Base-by-base conservation (phyloP, 2,797 vertebrate species). In the Echiichthys vipera region DNA sequence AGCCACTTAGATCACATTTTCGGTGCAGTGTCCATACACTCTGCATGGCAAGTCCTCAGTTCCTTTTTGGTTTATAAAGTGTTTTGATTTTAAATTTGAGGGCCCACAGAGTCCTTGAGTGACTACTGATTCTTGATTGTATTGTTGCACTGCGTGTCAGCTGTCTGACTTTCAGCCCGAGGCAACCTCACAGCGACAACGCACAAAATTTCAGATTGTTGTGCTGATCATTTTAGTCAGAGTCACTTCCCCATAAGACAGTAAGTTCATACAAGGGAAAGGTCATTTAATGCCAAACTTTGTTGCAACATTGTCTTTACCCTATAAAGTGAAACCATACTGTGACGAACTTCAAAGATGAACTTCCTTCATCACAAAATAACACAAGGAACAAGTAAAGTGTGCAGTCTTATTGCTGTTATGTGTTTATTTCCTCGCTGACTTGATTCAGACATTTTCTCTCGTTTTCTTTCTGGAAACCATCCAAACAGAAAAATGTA, bases 281-380 rank as follows among this genome's bases (percentile, higher is more conserved):
- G 53, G 61, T 66, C 36, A 73, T 67, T 65, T 29, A 7, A 78
- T 69, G 72, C 71, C 47, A 74, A 49, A 81, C 9, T 40, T 34
- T 37, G 25, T 56, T 53, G 11, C 37, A 51, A 63, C 67, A 49
- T 62, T 58, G 22, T 53, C 42, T 80, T 75, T 53, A 65, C 36
- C 0, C 12, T 18, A 17, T 20, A 27, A 34, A 50, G 22, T 34
- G 39, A 75, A 58, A 70, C 54, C 17, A 62, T 45, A 11, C 37
- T 65, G 17, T 45, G 1, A 25, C 70, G 34, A 5, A 55, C 58
- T n/a, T 36, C 17, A 65, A 46, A 24, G 25, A 7, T 39, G 46
- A 18, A n/a, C 20, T 47, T 32, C 47, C 17, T 27, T 25, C 13
- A 27, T 27, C 14, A 15, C 6, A 24, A 12, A 24, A 57, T 15